A percentile compares a stretch with the other conserved stretches of the same genome.
phyloP scores from a whole-genome alignment of 2,888 invertebrate genomes.

The Scaeva pyrastri region DNA sequence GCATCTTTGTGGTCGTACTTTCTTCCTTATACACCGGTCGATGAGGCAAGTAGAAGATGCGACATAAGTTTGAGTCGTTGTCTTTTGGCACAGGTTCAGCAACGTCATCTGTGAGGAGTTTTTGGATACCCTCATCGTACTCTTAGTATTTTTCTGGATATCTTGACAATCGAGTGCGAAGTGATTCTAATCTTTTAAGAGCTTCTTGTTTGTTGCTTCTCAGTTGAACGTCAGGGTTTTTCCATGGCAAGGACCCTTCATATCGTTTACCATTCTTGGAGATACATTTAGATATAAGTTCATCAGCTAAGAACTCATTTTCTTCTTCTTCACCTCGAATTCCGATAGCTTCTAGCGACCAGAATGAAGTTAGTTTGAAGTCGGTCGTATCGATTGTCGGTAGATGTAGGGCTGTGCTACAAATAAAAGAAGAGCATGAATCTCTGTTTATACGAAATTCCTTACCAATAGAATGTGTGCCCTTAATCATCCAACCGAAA shows the following conservation, averaged over 20 bases:
- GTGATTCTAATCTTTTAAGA: constrained; percentile 2
- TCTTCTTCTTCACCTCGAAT: constrained; percentile 35
- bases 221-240: constrained; percentile 5
- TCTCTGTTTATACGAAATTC: not conserved
- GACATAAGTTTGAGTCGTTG: not conserved
- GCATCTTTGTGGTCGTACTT: constrained; percentile 36
- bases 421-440: constrained; percentile 13
- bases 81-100: constrained; percentile 7
- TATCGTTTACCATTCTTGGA: constrained; percentile 43
- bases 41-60: constrained; percentile 28
- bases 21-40: constrained; percentile 19
- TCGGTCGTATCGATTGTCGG: not conserved
- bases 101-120: constrained; percentile 28
- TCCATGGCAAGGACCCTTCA: constrained; percentile 44
- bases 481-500: no score
- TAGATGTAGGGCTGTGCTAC: constrained; percentile 11
- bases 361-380: constrained; percentile 5
- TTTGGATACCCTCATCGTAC: constrained; percentile 37
- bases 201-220: constrained; percentile 26
- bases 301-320: constrained; percentile 21
- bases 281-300: constrained; percentile 40
- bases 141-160: constrained; percentile 29
- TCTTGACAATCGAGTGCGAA: constrained; percentile 29
- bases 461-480: constrained; percentile 33
- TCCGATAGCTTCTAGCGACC: constrained; percentile 23